Evolutionary conservation across 2,797 vertebrate genomes (phyloP).

Genomic region (Craterocephalus amniculus): DNA sequence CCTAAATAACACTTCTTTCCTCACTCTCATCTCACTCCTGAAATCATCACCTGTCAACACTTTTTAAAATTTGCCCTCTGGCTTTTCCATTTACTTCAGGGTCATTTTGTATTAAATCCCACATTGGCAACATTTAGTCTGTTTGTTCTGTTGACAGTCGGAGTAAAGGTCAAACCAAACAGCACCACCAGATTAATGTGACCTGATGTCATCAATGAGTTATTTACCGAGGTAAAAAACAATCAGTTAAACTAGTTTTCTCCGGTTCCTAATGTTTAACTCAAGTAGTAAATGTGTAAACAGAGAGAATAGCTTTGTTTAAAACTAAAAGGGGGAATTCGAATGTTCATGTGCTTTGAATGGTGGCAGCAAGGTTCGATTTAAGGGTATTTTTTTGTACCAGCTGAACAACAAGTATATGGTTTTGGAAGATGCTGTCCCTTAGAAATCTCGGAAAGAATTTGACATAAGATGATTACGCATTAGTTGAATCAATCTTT

Average conservation of each 20-base stretch:
- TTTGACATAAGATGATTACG: slow-evolving; percentile 24
- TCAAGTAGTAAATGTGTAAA: background rate
- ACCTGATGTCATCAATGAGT: background rate
- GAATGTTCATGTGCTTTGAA: slow-evolving; percentile 29
- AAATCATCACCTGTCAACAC: slow-evolving; percentile 43
- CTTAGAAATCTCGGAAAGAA: slow-evolving; percentile 34
- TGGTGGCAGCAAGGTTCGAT: slow-evolving; percentile 7
- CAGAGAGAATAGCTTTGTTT: background rate
- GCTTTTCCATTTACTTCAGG: slow-evolving; percentile 44
- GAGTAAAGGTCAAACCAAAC: slow-evolving; percentile 29
- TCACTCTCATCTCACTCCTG: slow-evolving; percentile 25
- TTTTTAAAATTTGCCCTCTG: slow-evolving; percentile 40
- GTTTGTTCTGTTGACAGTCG: background rate
- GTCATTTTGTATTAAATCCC: slow-evolving; percentile 35
- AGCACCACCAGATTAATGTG: slow-evolving; percentile 9
- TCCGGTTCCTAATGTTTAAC: background rate
- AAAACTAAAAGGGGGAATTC: slow-evolving; percentile 16
- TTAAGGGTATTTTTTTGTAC: background rate
- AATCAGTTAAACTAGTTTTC: background rate
- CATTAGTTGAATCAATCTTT: slow-evolving; percentile 31
- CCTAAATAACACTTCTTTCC: slow-evolving; percentile 43
- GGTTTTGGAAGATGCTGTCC: background rate
- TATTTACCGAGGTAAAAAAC: slow-evolving; percentile 15
- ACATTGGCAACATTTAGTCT: slow-evolving; percentile 18
- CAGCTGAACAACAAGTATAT: slow-evolving; percentile 4